Evolutionary conservation across 2,888 invertebrate species (phyloP).

Genomic region (Serripes groenlandicus): DNA sequence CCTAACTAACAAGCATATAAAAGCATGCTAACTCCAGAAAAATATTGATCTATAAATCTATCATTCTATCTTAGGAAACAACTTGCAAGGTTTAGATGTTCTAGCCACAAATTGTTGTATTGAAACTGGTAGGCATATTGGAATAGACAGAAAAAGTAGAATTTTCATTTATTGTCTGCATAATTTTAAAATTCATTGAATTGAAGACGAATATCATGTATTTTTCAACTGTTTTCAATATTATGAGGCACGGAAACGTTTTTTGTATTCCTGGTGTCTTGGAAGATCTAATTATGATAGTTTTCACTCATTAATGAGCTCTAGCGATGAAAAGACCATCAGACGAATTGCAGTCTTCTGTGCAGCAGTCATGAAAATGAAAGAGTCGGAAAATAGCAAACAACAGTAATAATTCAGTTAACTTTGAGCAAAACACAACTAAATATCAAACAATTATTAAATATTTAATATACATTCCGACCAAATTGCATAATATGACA

Average conservation of each 20-base stretch:
- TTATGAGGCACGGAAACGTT: neutral
- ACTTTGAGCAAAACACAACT: too few relatives aligned
- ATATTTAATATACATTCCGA: too few relatives aligned
- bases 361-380: neutral
- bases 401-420: too few relatives aligned
- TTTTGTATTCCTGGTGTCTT: constrained; percentile 10
- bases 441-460: too few relatives aligned
- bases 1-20: neutral
- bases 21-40: neutral
- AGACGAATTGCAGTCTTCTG: constrained; percentile 1
- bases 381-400: constrained; percentile 4
- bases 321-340: neutral
- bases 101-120: neutral
- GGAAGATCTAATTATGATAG: neutral
- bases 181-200: neutral
- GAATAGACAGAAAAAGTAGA: neutral
- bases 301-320: constrained; percentile 6
- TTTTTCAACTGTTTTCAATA: constrained; percentile 27
- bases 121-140: neutral
- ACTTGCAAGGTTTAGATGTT: neutral
- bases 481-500: too few relatives aligned
- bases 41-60: neutral
- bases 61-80: neutral
- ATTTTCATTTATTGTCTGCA: constrained; percentile 10
- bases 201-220: constrained; percentile 35